phyloP scores from a whole-genome alignment of 2,888 invertebrate species.

The Agrochola macilenta region DNA sequence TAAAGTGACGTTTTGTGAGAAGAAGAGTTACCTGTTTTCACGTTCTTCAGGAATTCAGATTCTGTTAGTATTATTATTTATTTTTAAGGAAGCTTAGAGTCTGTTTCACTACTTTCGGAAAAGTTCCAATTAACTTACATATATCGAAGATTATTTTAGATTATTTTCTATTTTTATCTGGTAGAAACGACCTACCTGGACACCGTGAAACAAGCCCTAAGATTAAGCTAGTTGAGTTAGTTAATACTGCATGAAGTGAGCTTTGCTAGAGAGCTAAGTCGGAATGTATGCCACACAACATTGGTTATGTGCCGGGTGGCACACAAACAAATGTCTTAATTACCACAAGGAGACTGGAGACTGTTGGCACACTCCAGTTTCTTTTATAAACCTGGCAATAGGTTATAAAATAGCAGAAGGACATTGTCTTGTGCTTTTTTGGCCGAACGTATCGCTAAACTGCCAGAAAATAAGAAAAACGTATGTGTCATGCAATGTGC shows the following conservation, averaged over 20 bases:
- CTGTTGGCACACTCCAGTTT: not conserved
- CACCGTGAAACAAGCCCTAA: not conserved
- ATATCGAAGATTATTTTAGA: not conserved
- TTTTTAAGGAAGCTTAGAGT: not conserved
- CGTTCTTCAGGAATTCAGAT: conserved; percentile 10
- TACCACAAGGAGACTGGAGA: not conserved
- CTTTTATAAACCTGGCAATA: not conserved
- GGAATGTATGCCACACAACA: conserved; percentile 1
- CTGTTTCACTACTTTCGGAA: not conserved
- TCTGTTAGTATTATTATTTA: conserved; percentile 14
- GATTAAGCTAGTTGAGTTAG: not conserved
- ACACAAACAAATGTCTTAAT: not conserved
- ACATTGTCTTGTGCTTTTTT: not conserved
- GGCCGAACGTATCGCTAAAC: not conserved
- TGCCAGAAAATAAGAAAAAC: not conserved
- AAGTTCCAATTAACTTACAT: not conserved
- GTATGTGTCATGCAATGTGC: not conserved
- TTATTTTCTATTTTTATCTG: not conserved
- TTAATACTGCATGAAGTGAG: not conserved
- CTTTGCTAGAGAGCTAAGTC: conserved; percentile 7
- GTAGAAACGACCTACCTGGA: too few relatives aligned
- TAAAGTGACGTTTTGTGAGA: conserved; percentile 43
- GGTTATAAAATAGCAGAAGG: not conserved
- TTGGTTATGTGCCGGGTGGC: conserved; percentile 8
- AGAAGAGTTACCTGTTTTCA: conserved; percentile 6